Conservation (phyloP, 2,113 vertebrate species). For the Acrocephalus arundinaceus region DNA sequence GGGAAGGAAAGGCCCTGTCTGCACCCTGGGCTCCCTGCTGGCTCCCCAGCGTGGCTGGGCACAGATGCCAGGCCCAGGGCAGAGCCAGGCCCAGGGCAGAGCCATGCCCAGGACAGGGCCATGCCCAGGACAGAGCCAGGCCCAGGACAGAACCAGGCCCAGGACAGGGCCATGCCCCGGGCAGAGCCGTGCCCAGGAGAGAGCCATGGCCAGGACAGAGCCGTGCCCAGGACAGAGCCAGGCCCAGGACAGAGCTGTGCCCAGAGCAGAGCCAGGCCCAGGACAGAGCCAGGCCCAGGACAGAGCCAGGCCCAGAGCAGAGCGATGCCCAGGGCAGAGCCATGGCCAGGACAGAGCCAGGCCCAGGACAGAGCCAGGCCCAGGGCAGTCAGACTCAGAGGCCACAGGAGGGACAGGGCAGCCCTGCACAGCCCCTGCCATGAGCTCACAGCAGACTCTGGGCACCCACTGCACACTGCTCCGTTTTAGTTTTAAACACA, state of each 20-base stretch:
- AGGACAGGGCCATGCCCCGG: not conserved
- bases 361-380: too few relatives aligned
- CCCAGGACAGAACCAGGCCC: too few relatives aligned
- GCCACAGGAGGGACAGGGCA: accelerated
- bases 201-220: too few relatives aligned
- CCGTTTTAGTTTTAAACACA: accelerated
- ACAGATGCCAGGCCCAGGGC: not conserved
- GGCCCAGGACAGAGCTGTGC: too few relatives aligned
- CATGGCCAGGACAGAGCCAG: not conserved
- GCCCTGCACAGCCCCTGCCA: accelerated
- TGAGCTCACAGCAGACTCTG: not conserved
- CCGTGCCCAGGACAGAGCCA: too few relatives aligned
- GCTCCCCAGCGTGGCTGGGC: accelerated
- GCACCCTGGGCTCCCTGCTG: not conserved
- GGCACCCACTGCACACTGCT: not conserved
- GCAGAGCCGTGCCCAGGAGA: not conserved
- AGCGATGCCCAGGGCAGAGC: too few relatives aligned
- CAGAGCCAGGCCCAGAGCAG: too few relatives aligned
- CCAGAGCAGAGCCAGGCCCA: too few relatives aligned
- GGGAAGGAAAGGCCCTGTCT: not conserved
- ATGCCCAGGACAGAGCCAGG: not conserved
- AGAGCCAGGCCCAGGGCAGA: not conserved
- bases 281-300: too few relatives aligned
- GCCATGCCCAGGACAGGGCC: not conserved
- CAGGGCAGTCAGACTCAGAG: accelerated